Base-by-base conservation (phyloP, 1,140 invertebrate species). In the Paralvinella palmiformis region DNA sequence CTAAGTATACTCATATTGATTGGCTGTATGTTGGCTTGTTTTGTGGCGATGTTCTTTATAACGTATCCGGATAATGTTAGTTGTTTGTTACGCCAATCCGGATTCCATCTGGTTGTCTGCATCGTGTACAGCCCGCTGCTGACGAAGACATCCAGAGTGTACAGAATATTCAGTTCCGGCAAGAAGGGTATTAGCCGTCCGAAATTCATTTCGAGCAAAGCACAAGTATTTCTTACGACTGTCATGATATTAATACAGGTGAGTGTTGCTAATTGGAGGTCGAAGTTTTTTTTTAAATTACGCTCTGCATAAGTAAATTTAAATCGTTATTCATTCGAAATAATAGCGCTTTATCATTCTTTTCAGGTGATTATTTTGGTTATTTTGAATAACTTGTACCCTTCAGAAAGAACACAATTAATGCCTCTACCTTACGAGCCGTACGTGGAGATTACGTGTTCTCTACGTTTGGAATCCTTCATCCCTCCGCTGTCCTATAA, bases 401-500 rank as follows among this genome's bases (percentile, higher is more conserved):
- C 32, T 35, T 41, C 58, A 4, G 5, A 13, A 27, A 24, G 27
- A 5, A 17, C 7, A 4, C 44, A 50, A 33, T 27, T 29, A 20
- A 62, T 62, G 60, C 60, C 60, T 17, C 17, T 48, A 37, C 27
- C 17, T 27, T 27, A 32, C 22, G 35, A 61, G 22, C 27, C 20
- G 15, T 68, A 63, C 48, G 71, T 73, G 48, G 62, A 69, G 63
- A 24, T 29, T 61, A 56, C 65, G 53, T 70, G 71, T 50, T 37
- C 65, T 22, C 17, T 65, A 29, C 37, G 68, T 1, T 22, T 66
- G 5, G 24, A 53, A 5, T 48, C 63, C 31, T 53, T 63, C 73
- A 7, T 57, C 67, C n/a, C 60, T 62, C 6, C 70, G 65, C 4
- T 95, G 78, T 88, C 88, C 68, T 95, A 93, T 84, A 92, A 92